A percentile compares a stretch with the other conserved stretches of the same genome.
Evolutionary conservation across 2,888 invertebrate genomes (phyloP).

Genomic region (Pandemis heparana): DNA sequence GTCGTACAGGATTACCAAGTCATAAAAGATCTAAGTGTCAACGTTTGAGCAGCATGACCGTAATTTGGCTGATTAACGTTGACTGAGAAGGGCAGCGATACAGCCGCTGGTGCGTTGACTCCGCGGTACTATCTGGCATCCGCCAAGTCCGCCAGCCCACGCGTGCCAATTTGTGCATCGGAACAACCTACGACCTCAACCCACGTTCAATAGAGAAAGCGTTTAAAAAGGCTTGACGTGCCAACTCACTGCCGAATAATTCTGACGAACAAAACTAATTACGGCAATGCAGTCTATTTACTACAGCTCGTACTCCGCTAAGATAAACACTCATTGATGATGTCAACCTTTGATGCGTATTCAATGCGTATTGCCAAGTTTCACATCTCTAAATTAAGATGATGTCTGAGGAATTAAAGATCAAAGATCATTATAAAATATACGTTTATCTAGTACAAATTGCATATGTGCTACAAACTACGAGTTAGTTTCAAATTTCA

Average conservation of each 20-base stretch:
- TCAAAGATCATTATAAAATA: slow-evolving; percentile 21
- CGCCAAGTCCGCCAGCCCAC: slow-evolving; percentile 77
- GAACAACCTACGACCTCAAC: slow-evolving; percentile 65
- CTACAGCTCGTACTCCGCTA: not conserved
- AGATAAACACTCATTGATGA: slow-evolving; percentile 48
- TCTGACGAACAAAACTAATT: not conserved
- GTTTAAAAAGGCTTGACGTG: slow-evolving; percentile 16
- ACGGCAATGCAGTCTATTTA: not conserved
- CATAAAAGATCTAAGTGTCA: slow-evolving; percentile 32
- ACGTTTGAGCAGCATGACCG: slow-evolving; percentile 39
- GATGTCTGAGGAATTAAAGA: slow-evolving; percentile 36
- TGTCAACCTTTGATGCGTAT: slow-evolving; percentile 55
- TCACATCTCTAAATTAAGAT: slow-evolving; percentile 61
- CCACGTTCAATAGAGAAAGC: slow-evolving; percentile 60
- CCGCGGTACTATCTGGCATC: slow-evolving; percentile 70
- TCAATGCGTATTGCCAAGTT: slow-evolving; percentile 64
- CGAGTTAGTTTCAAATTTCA: slow-evolving; percentile 31
- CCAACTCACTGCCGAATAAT: not conserved
- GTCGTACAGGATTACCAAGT: slow-evolving; percentile 7
- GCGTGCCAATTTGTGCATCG: slow-evolving; percentile 71
- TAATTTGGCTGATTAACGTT: slow-evolving; percentile 48
- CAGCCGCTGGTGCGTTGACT: slow-evolving; percentile 70
- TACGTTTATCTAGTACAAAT: slow-evolving; percentile 2
- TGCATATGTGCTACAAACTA: not conserved
- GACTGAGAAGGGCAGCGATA: slow-evolving; percentile 51